Percentiles rank a stretch among this genome's conserved stretches.
Evolutionary conservation across 2,113 vertebrate genomes (phyloP).

Genomic region (Callospermophilus lateralis): DNA sequence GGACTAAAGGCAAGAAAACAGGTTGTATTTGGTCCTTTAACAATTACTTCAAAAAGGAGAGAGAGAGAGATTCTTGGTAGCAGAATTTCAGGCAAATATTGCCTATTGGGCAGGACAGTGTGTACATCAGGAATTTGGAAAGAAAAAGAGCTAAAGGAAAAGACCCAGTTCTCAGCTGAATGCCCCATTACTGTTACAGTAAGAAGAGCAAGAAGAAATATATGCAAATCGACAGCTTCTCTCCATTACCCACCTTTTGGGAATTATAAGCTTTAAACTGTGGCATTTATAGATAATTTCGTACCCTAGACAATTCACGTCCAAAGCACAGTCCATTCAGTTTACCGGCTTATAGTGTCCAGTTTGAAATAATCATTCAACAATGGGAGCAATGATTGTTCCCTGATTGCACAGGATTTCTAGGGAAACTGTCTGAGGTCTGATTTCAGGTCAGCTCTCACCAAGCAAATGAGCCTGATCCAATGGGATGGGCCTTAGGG

Average conservation of each 20-base stretch:
- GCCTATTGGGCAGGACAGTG: background rate
- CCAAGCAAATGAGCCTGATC: background rate
- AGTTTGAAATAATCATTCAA: background rate
- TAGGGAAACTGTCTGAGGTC: background rate
- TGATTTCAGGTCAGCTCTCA: background rate
- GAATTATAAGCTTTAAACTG: background rate
- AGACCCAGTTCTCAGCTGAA: background rate
- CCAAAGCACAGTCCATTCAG: background rate
- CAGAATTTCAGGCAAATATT: conserved; percentile 41
- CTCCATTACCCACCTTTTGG: background rate
- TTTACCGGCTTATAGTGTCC: background rate
- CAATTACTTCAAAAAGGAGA: background rate
- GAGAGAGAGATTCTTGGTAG: background rate
- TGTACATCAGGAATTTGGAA: background rate
- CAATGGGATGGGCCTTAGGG: no score
- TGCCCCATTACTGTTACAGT: background rate
- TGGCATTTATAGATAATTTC: background rate
- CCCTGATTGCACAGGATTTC: background rate
- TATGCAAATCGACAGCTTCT: background rate
- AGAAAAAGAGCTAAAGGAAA: background rate
- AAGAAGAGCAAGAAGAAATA: background rate
- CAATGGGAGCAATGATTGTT: background rate
- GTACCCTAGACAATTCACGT: background rate
- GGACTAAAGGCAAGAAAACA: background rate
- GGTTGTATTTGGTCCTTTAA: background rate